Conservation (phyloP, 2,113 vertebrate species). For the Panthera uncia region DNA sequence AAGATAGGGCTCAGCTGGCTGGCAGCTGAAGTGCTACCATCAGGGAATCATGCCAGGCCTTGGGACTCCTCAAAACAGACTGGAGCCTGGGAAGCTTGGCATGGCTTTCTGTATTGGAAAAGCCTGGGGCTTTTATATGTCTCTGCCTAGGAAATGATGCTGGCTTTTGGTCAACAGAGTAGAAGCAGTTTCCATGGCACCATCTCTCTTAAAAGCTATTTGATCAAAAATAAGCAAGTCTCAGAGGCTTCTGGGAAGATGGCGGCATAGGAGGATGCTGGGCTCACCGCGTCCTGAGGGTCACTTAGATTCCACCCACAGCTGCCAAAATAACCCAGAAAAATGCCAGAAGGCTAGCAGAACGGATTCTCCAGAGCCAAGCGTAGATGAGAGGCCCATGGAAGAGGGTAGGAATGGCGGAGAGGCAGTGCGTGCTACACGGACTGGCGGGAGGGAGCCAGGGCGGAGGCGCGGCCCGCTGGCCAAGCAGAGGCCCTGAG, state of each 20-base stretch:
- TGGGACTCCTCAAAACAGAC: neutral
- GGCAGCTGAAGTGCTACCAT: neutral
- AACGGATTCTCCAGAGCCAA: too few species aligned
- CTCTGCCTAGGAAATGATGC: neutral
- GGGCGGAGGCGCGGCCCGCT: rapidly evolving
- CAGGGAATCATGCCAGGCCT: neutral
- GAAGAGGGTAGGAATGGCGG: too few species aligned
- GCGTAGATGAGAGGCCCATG: too few species aligned
- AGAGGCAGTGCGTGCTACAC: rapidly evolving
- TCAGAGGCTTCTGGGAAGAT: neutral
- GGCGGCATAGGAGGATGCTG: too few species aligned
- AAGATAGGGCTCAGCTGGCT: neutral
- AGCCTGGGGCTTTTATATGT: neutral
- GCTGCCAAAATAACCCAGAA: too few species aligned
- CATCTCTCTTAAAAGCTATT: neutral
- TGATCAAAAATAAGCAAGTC: conserved; percentile 17
- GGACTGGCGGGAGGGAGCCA: too few species aligned
- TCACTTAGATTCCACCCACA: too few species aligned
- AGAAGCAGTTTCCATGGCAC: neutral
- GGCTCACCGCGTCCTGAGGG: too few species aligned
- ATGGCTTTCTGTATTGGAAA: neutral
- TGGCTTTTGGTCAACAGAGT: conserved; percentile 44
- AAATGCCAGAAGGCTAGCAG: too few species aligned
- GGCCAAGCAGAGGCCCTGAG: too few species aligned
- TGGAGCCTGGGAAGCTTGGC: neutral